phyloP scores from a whole-genome alignment of 2,888 invertebrate genomes.

The Rhagium mordax region DNA sequence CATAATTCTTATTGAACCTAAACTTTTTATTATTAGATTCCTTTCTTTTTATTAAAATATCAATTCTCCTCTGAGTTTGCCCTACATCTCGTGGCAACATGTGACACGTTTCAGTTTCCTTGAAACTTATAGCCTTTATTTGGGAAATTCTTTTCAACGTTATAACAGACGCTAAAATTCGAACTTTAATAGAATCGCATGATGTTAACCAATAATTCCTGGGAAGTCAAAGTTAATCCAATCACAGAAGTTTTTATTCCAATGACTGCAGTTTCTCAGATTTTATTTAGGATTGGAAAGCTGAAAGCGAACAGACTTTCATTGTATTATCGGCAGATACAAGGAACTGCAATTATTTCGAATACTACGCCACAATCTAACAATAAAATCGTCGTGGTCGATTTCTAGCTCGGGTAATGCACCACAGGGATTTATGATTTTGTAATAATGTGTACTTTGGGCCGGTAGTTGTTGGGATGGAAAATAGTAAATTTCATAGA shows the following conservation, averaged over 20 bases:
- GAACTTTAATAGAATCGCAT: conserved; percentile 43
- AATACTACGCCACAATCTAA: conserved; percentile 39
- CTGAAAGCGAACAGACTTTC: conserved; percentile 41
- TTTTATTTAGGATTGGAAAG: conserved; percentile 46
- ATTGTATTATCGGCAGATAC: conserved; percentile 42
- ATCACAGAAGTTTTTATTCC: conserved; percentile 47
- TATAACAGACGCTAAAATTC: conserved; percentile 25
- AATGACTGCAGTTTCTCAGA: conserved; percentile 36
- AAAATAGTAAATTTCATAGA: background rate
- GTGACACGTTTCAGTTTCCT: conserved; percentile 36
- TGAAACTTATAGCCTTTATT: conserved; percentile 24
- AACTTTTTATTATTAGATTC: background rate
- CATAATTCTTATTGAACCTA: background rate
- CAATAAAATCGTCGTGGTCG: conserved; percentile 29
- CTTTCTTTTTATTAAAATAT: background rate
- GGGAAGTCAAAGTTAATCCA: conserved; percentile 46
- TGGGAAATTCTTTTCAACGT: conserved; percentile 22
- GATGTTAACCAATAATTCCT: conserved; percentile 42
- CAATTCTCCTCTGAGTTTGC: background rate
- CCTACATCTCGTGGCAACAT: conserved; percentile 8
- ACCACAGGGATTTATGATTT: conserved; percentile 12
- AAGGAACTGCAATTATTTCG: conserved; percentile 41
- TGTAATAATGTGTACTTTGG: conserved; percentile 1
- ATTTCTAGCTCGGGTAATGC: conserved; percentile 39
- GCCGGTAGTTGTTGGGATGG: background rate